Base-by-base conservation (phyloP, 2,888 invertebrate genomes). In the Pteria penguin region DNA sequence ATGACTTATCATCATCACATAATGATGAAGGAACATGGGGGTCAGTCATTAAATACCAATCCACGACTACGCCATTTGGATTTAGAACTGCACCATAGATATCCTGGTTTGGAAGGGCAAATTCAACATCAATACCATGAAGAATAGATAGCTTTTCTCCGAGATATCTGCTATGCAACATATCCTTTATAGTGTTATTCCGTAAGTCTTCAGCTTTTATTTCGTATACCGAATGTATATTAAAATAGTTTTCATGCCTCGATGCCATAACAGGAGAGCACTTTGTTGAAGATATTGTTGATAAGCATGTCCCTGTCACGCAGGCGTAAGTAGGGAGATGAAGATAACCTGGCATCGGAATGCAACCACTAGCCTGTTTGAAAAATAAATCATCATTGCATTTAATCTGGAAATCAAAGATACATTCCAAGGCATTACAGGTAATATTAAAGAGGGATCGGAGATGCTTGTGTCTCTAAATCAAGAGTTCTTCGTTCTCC, bases 91-190 rank as follows among this genome's bases (percentile, higher is more conserved):
- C 66, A 4, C 80, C 80, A 1, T 65, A 72, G 11, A 78, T 69
- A 18, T 52, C n/a, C 1, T 72, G 61, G 36, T 45, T 27, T 2
- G 29, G 14, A 2, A 31, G 63, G 22, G 74, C 63, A 60, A 79
- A 82, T 29, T 72, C 76, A 11, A 82, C n/a, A 14, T 82, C 80
- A 1, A 52, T 27, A 24, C 80, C 57, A 26, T 80, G 80, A 4
- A 82, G 33, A 0, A 36, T 11, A 1, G 5, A 26, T 4, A 76
- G 26, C n/a, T 54, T 58, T 0, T 67, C 57, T 4, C 80, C 82
- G 4, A 82, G 29, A 29, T 76, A 71, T 8, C 33, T 32, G 36
- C 76, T 79, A 36, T 72, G 24, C 29, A 45, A n/a, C 18, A 31
- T 45, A 4, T 54, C 2, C 18, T 22, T 11, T 27, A 75, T 52